A percentile compares a stretch with the other conserved stretches of the same genome.
Evolutionary conservation across 1,140 invertebrate species (phyloP).

Genomic region (Gonatopus flavifemur): DNA sequence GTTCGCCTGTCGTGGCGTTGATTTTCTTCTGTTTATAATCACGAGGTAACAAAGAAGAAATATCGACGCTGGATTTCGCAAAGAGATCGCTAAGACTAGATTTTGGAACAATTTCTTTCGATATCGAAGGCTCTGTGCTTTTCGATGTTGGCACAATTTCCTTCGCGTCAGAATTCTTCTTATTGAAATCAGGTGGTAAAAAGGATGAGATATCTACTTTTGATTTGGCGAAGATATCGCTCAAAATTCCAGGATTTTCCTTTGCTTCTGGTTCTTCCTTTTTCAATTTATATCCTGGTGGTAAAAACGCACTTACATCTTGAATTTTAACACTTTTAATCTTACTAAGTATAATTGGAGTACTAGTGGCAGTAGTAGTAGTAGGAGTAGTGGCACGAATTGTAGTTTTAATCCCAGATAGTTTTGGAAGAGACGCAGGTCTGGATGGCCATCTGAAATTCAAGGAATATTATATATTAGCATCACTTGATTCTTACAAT

Average conservation of each 20-base stretch:
- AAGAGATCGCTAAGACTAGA: too few relatives aligned
- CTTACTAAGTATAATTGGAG: constrained; percentile 12
- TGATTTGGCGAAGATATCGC: constrained; percentile 52
- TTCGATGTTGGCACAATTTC: constrained; percentile 30
- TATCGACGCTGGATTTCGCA: constrained; percentile 59
- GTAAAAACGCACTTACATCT: constrained; percentile 65
- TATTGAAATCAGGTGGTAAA: constrained; percentile 65
- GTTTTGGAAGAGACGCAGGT: too few relatives aligned
- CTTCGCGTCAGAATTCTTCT: constrained; percentile 25
- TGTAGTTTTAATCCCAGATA: too few relatives aligned
- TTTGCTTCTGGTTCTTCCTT: constrained; percentile 43
- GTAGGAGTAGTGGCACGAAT: constrained; percentile 2
- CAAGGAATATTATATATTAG: too few relatives aligned
- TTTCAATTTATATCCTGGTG: constrained; percentile 66
- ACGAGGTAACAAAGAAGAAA: constrained; percentile 64
- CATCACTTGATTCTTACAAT: too few relatives aligned
- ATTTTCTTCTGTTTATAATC: constrained; percentile 57
- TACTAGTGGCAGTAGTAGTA: not conserved
- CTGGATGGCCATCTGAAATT: too few relatives aligned
- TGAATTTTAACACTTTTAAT: constrained; percentile 37
- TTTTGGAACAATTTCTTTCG: constrained; percentile 35
- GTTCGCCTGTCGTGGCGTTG: constrained; percentile 11
- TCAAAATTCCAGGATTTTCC: constrained; percentile 39
- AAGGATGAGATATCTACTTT: constrained; percentile 65
- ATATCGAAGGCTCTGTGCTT: constrained; percentile 12